These are phyloP conservation scores for Cyprinodon tularosa DNA, from an alignment of 2,113 vertebrate genomes.

Conservation along the genomic window DNA sequence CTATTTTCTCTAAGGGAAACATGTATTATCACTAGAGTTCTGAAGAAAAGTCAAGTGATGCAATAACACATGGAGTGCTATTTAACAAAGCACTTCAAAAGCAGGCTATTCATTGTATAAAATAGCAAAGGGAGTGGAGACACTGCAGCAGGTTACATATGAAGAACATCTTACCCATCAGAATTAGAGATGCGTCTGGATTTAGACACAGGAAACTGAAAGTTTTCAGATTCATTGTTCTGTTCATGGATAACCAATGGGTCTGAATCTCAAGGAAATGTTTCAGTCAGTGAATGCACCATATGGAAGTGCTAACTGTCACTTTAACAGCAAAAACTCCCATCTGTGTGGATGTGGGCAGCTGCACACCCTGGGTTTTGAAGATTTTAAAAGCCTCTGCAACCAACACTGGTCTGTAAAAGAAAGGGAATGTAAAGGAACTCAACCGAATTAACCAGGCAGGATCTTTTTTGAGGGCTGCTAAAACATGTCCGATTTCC, in stretches of 20 bases:
- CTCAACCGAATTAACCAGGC: not conserved
- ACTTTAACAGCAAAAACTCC: not conserved
- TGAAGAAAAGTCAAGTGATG: not conserved
- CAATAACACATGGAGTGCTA: not conserved
- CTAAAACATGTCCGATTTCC: not conserved
- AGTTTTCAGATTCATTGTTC: not conserved
- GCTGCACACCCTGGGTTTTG: not conserved
- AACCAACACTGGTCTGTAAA: not conserved
- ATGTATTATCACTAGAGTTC: not conserved
- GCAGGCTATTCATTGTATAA: not conserved
- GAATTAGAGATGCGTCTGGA: not conserved
- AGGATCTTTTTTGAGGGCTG: not conserved
- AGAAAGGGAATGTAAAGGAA: too few species aligned
- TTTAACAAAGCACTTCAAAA: not conserved
- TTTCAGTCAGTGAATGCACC: not conserved
- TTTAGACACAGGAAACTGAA: not conserved
- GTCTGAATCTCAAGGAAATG: too few species aligned
- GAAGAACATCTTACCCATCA: not conserved
- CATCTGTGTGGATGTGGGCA: not conserved
- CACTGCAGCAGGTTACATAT: not conserved
- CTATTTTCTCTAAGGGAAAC: not conserved
- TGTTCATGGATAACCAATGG: too few species aligned
- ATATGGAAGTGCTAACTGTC: not conserved
- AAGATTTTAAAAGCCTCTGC: not conserved
- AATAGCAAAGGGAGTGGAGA: not conserved